Base-by-base conservation (phyloP, 2,797 vertebrate species). In the Rousettus madagascariensis region DNA sequence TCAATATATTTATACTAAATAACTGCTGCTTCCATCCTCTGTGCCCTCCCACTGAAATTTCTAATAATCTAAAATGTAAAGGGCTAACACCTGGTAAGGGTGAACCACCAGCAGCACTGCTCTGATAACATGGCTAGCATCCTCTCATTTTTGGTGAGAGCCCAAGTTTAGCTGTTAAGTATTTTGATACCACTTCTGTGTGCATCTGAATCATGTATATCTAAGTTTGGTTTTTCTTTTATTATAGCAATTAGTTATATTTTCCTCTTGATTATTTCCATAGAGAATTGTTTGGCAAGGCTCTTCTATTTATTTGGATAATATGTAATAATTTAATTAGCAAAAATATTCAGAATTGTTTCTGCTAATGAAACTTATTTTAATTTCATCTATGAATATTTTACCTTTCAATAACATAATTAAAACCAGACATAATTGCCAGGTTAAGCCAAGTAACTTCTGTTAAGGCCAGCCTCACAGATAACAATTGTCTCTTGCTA, bases 401-500 rank as follows among this genome's bases (percentile, higher is more conserved):
- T 92, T 92, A 63, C 33, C 19, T 90, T 88, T 90, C 33, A 89
- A 53, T 86, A 92, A 28, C 20, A 22, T 88, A 97, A 95, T 94
- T 95, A 91, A 97, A 97, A 86, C 24, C 53, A 88, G 63, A 80
- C 30, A 71, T 68, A 49, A 96, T 79, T 96, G 59, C n/a, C 80
- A 92, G 24, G 55, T 92, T 94, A 92, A 96, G 33, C 20, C 53
- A 94, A 96, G 95, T 83, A 93, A 92, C 7, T 95, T 92, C 78
- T 51, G 79, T 88, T 77, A 94, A 91, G 66, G 26, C 85, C 57
- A 65, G 69, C 7, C 20, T 96, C 59, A 90, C 20, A 90, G 36
- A 72, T 65, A 66, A 28, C 91, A 72, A 71, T 84, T 93, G 86
- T 93, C 26, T 90, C 69, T 85, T 88, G 57, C 55, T 96, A 90